Conservation (phyloP, 2,797 vertebrate species). For the Amazona ochrocephala region DNA sequence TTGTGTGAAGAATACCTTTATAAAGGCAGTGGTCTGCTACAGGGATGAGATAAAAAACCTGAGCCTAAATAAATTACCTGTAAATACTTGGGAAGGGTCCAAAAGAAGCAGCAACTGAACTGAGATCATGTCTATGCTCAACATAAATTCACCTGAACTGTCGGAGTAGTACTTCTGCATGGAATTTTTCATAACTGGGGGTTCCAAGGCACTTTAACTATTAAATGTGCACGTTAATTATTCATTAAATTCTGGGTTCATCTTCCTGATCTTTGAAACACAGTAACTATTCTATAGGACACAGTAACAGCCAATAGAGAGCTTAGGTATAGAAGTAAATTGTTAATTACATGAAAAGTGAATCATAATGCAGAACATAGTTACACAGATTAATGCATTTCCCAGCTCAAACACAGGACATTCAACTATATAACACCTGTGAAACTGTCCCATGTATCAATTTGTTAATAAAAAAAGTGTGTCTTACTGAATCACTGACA, state of each 20-base stretch:
- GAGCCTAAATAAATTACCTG: conserved; percentile 1
- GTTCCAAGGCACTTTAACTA: background rate
- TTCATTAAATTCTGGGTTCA: background rate
- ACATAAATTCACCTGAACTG: background rate
- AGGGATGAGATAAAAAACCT: background rate
- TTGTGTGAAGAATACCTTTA: background rate
- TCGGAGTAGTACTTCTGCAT: background rate
- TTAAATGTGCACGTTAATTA: background rate
- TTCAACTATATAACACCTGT: background rate
- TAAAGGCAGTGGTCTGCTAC: background rate
- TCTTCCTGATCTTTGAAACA: background rate
- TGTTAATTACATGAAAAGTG: background rate
- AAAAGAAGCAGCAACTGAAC: conserved; percentile 27
- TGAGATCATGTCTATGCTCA: background rate
- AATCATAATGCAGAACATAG: background rate
- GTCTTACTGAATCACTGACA: background rate
- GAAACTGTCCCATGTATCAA: background rate
- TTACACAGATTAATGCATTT: background rate
- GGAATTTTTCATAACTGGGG: background rate
- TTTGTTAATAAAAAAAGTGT: background rate
- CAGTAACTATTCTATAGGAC: background rate
- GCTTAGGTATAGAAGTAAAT: background rate
- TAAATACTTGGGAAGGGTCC: background rate
- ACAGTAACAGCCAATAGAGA: background rate
- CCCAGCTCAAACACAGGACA: background rate